phyloP scores from a whole-genome alignment of 2,888 invertebrate species.

The Macropis europaea region DNA sequence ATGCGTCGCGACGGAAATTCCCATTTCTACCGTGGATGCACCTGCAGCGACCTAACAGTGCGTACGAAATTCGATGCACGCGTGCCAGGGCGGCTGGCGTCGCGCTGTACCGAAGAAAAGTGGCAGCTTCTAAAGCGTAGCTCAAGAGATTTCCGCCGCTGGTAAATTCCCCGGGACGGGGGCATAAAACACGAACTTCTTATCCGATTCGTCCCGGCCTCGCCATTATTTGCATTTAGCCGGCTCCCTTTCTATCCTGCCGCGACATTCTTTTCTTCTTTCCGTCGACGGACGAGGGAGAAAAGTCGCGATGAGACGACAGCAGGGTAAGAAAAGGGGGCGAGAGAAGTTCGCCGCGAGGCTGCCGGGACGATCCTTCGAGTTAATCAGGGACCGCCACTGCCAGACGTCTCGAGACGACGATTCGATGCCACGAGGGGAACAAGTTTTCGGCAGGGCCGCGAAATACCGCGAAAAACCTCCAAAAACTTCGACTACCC shows the following conservation, averaged over 20 bases:
- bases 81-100: too few species aligned
- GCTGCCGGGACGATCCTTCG: slow-evolving; percentile 67
- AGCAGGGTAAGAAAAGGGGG: slow-evolving; percentile 10
- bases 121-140: too few species aligned
- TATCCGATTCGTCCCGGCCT: slow-evolving; percentile 52
- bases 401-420: slow-evolving; percentile 74
- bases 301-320: slow-evolving; percentile 5
- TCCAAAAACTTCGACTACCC: not conserved
- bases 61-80: too few species aligned
- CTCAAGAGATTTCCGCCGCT: too few species aligned
- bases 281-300: slow-evolving; percentile 9
- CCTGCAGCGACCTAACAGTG: too few species aligned
- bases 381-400: slow-evolving; percentile 76
- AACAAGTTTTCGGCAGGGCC: slow-evolving; percentile 48
- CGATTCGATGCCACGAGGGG: slow-evolving; percentile 52
- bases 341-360: slow-evolving; percentile 62
- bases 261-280: slow-evolving; percentile 43
- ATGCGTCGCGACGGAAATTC: too few species aligned
- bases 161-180: slow-evolving; percentile 16
- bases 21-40: too few species aligned
- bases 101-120: too few species aligned
- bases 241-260: slow-evolving; percentile 32
- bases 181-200: slow-evolving; percentile 53
- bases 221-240: slow-evolving; percentile 69
- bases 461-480: slow-evolving; percentile 32